Evolutionary conservation across 2,113 vertebrate species (phyloP).

Genomic region (Perca flavescens): DNA sequence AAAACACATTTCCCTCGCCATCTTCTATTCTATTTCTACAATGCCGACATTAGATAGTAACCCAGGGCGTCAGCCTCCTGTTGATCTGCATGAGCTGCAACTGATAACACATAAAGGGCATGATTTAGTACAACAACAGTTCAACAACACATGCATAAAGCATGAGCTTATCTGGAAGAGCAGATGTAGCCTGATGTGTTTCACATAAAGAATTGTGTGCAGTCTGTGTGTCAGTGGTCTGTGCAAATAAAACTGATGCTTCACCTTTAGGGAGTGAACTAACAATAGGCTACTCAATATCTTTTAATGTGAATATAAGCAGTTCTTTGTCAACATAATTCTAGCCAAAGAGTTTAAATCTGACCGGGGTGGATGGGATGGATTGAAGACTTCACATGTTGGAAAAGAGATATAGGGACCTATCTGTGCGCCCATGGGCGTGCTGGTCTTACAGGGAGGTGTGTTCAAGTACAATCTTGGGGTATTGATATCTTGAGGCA

Average conservation of each 20-base stretch:
- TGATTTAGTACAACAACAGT: conserved; percentile 1
- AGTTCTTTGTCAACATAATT: not conserved
- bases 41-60: not conserved
- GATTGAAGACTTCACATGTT: not conserved
- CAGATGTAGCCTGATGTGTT: conserved; percentile 22
- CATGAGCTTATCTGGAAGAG: conserved; percentile 48
- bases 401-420: too few relatives aligned
- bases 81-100: conserved; percentile 6
- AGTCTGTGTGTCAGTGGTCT: not conserved
- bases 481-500: too few relatives aligned
- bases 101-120: conserved; percentile 10
- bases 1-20: not conserved
- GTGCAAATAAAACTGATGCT: not conserved
- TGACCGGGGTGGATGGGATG: too few relatives aligned
- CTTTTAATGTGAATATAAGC: not conserved
- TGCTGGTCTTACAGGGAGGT: too few relatives aligned
- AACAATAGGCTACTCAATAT: not conserved
- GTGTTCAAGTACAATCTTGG: too few relatives aligned
- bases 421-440: too few relatives aligned
- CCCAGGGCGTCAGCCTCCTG: not conserved
- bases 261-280: not conserved
- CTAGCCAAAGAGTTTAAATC: not conserved
- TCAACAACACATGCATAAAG: conserved; percentile 40
- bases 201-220: not conserved
- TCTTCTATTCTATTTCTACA: not conserved